phyloP scores from a whole-genome alignment of 2,113 vertebrate genomes.

The Pantherophis guttatus region DNA sequence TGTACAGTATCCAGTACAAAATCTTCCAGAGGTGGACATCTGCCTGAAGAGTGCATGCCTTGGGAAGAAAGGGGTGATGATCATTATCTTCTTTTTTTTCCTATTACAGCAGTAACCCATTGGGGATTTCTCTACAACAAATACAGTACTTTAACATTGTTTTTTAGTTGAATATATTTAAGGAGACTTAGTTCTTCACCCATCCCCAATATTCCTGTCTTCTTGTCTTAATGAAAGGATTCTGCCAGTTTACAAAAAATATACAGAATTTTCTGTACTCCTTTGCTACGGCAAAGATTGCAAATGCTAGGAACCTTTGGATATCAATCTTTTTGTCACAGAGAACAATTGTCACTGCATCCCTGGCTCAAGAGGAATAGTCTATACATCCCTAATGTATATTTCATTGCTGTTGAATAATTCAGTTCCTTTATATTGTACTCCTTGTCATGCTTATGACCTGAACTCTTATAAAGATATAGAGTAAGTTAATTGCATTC shows the following conservation, averaged over 20 bases:
- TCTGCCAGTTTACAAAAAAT: neutral
- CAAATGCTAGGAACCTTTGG: neutral
- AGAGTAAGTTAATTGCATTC: neutral
- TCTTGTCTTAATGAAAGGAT: neutral
- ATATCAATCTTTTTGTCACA: neutral
- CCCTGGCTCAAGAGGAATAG: neutral
- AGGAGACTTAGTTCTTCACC: neutral
- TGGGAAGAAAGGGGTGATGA: neutral
- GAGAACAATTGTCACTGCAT: neutral
- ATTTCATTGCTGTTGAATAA: neutral
- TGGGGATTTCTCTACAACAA: neutral
- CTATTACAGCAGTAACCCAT: too few relatives aligned
- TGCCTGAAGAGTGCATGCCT: neutral
- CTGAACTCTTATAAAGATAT: neutral
- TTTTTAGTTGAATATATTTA: neutral
- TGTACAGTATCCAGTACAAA: neutral
- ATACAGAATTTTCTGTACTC: neutral
- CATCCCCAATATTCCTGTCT: neutral
- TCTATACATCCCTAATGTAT: neutral
- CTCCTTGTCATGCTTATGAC: neutral
- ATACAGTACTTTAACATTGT: neutral
- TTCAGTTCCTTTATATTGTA: neutral
- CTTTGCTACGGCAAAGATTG: neutral
- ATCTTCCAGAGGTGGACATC: neutral
- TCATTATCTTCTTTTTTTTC: neutral